Evolutionary conservation across 2,113 vertebrate species (phyloP).

Genomic region (Anthoscopus minutus): DNA sequence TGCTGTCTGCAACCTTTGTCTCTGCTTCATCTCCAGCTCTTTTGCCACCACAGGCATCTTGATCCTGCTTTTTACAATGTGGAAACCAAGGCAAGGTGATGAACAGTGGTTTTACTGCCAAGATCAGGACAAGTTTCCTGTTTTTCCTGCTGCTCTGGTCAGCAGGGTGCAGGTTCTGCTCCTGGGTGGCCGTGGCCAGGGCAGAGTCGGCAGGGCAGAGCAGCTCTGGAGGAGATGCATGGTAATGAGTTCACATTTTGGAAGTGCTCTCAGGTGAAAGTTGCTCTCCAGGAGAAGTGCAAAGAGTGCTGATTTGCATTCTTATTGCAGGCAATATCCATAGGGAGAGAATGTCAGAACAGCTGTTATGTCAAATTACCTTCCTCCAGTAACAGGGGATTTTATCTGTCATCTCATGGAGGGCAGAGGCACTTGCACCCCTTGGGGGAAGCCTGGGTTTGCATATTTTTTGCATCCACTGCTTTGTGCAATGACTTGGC

Average conservation of each 20-base stretch:
- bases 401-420: constrained; percentile 61
- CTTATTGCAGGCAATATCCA: constrained; percentile 60
- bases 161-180: not conserved
- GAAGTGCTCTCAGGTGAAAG: constrained; percentile 50
- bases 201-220: not conserved
- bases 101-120: accelerated
- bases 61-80: accelerated
- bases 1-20: not conserved
- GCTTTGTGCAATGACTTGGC: not conserved
- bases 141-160: accelerated
- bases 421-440: constrained; percentile 52
- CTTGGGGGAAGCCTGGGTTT: constrained; percentile 21
- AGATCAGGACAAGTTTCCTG: not conserved
- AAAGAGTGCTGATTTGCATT: constrained; percentile 63
- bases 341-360: constrained; percentile 66
- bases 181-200: not conserved
- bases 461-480: constrained; percentile 2
- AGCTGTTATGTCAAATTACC: constrained; percentile 69
- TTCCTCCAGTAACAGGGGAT: constrained; percentile 53
- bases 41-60: not conserved
- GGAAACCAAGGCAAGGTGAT: not conserved
- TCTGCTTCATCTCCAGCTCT: not conserved
- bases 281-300: constrained; percentile 48
- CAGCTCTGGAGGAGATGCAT: not conserved
- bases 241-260: constrained; percentile 36